Conservation (phyloP, 2,888 invertebrate genomes). For the Dendrolimus pini region DNA sequence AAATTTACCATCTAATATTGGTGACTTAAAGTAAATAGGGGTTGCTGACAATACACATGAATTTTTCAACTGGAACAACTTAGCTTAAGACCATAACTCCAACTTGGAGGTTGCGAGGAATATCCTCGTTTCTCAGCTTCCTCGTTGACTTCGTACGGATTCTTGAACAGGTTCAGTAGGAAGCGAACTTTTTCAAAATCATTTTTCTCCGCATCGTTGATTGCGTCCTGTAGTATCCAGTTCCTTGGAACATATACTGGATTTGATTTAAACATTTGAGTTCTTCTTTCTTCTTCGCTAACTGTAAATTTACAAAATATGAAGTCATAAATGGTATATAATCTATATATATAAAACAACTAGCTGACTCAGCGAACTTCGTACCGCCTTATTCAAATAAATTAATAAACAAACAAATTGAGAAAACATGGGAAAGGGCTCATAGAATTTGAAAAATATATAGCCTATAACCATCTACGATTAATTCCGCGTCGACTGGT, state of each 20-base stretch:
- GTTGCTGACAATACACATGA: no score
- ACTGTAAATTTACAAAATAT: constrained; percentile 24
- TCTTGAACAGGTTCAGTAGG: constrained; percentile 68
- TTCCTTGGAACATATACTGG: constrained; percentile 79
- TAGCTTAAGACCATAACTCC: constrained; percentile 69
- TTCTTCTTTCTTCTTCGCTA: constrained; percentile 36
- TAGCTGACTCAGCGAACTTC: no score
- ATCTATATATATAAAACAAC: no score
- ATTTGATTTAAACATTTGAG: constrained; percentile 53
- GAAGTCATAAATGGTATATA: no score
- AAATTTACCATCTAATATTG: no score
- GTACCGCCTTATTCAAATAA: no score
- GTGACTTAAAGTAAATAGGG: no score
- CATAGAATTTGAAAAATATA: no score
- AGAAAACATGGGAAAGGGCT: no score
- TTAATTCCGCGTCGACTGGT: no score
- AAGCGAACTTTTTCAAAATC: constrained; percentile 72
- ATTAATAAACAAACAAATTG: no score
- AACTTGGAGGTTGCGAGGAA: constrained; percentile 67
- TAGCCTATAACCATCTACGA: no score
- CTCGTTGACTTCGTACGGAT: constrained; percentile 67
- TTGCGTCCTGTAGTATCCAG: constrained; percentile 81
- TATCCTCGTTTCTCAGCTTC: constrained; percentile 69
- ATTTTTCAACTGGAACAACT: constrained; percentile 73
- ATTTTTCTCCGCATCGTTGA: constrained; percentile 77